Evolutionary conservation across 2,888 invertebrate species (phyloP).

Genomic region (Drosophila colorata): DNA sequence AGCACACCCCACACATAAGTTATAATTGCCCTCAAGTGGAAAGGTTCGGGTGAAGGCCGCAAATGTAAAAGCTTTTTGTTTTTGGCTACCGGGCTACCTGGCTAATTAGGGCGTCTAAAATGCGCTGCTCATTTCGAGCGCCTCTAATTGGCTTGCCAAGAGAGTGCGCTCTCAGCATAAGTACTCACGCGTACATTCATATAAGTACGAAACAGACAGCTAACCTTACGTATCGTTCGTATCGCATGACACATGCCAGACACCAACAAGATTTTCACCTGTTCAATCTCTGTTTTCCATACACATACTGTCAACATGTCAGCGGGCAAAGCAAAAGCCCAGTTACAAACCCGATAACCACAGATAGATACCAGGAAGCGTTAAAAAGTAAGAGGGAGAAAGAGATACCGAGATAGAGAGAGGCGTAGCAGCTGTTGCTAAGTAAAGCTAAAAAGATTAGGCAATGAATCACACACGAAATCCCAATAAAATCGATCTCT

Average conservation of each 20-base stretch:
- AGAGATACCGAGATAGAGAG: neutral
- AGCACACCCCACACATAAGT: constrained; percentile 13
- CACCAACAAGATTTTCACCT: constrained; percentile 65
- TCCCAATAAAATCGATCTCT: constrained; percentile 16
- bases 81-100: constrained; percentile 12
- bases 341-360: constrained; percentile 35
- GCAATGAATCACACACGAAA: constrained; percentile 14
- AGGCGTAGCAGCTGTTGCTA: constrained; percentile 27
- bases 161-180: constrained; percentile 19
- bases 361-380: constrained; percentile 32
- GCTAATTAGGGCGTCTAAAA: constrained; percentile 54
- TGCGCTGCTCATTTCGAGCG: constrained; percentile 45
- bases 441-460: constrained; percentile 13
- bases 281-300: constrained; percentile 60
- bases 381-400: neutral
- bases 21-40: constrained; percentile 49
- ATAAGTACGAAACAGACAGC: constrained; percentile 13
- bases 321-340: constrained; percentile 27
- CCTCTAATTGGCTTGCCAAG: constrained; percentile 61
- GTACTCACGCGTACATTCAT: constrained; percentile 25
- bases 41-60: constrained; percentile 55
- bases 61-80: constrained; percentile 38
- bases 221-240: constrained; percentile 50
- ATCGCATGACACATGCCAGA: constrained; percentile 62
- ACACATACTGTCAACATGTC: constrained; percentile 58